A percentile compares a stretch with the other conserved stretches of the same genome.
phyloP scores from a whole-genome alignment of 2,888 invertebrate species.

The Synergus laeviventris region DNA sequence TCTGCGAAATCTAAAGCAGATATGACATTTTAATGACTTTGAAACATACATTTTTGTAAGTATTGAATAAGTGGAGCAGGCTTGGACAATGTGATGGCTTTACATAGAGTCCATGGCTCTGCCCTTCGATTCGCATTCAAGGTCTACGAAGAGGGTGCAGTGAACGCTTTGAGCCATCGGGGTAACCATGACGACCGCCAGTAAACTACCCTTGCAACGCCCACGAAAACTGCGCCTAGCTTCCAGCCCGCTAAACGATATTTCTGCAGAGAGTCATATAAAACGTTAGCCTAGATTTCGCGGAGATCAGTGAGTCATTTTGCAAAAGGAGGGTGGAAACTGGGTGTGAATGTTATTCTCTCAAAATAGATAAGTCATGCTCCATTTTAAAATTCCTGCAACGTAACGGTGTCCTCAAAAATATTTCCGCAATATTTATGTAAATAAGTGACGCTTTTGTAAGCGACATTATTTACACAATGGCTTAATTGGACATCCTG shows the following conservation, averaged over 20 bases:
- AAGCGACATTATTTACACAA: too few species aligned
- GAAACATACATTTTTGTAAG: not conserved
- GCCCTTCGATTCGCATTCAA: conserved; percentile 75
- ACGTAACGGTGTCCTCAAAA: not conserved
- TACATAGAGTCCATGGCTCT: conserved; percentile 52
- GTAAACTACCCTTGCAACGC: conserved; percentile 74
- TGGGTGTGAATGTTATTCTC: not conserved
- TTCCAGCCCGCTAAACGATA: conserved; percentile 66
- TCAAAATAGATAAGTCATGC: conserved; percentile 10
- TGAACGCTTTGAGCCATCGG: conserved; percentile 68
- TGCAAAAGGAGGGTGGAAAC: conserved; percentile 29
- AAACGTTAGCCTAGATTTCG: conserved; percentile 49
- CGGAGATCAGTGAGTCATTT: conserved; percentile 33
- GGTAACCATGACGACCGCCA: conserved; percentile 76
- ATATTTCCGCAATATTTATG: not conserved
- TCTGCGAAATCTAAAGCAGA: not conserved
- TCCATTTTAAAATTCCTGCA: not conserved
- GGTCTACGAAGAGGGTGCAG: conserved; percentile 74
- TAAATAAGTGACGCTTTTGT: too few species aligned
- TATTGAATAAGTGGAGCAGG: conserved; percentile 41
- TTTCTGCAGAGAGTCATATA: conserved; percentile 47
- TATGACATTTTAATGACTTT: not conserved
- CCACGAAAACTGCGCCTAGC: conserved; percentile 66
- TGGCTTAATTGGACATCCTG: conserved; percentile 20
- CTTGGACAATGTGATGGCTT: conserved; percentile 34